Conservation (phyloP, 2,797 vertebrate species). For the Silurus lanzhouensis region DNA sequence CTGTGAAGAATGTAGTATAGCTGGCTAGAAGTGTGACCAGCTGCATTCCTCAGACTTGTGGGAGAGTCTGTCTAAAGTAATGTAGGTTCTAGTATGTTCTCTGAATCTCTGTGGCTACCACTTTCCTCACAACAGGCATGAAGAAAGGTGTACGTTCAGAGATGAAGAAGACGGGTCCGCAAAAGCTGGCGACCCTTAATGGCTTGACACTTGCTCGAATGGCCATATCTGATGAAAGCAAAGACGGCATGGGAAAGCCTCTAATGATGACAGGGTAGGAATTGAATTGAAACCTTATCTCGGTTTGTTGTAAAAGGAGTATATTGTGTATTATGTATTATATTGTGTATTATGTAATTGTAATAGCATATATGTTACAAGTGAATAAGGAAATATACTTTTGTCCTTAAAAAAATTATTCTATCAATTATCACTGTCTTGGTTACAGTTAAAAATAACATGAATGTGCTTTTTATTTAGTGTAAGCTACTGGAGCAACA, state of each 20-base stretch:
- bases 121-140: slow-evolving; percentile 78
- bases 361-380: not conserved
- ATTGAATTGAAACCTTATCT: not conserved
- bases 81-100: not conserved
- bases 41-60: slow-evolving; percentile 18
- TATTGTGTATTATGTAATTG: not conserved
- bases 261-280: slow-evolving; percentile 91
- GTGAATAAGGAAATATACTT: not conserved
- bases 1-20: slow-evolving; percentile 37
- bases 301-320: not conserved
- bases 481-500: slow-evolving; percentile 88
- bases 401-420: not conserved
- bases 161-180: slow-evolving; percentile 88
- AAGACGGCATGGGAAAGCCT: slow-evolving; percentile 82
- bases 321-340: not conserved
- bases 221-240: slow-evolving; percentile 81
- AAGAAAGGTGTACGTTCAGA: slow-evolving; percentile 86
- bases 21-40: not conserved
- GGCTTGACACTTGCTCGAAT: slow-evolving; percentile 85
- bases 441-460: not conserved
- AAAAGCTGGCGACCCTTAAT: slow-evolving; percentile 90
- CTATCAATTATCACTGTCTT: not conserved
- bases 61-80: slow-evolving; percentile 28
- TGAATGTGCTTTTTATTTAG: slow-evolving; percentile 63
- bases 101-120: slow-evolving; percentile 20